Percentiles rank a stretch among this genome's conserved stretches.
Conservation (phyloP, 2,888 invertebrate genomes). For the Yponomeuta plumbellus region DNA sequence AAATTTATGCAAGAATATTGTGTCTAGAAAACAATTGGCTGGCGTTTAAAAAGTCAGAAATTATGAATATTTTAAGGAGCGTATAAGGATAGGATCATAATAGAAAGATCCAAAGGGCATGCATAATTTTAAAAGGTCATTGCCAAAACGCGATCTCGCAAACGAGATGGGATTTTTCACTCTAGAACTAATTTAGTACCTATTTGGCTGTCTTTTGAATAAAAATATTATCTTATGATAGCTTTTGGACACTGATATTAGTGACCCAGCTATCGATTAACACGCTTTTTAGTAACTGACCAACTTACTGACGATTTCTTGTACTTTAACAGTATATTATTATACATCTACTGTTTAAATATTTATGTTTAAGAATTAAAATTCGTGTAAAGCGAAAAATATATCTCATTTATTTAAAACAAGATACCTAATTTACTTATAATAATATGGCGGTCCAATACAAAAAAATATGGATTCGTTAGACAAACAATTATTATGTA, state of each 20-base stretch:
- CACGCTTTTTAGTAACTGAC: not conserved
- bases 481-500: no score
- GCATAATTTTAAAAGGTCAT: not conserved
- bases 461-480: no score
- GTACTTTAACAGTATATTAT: not conserved
- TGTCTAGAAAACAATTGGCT: no score
- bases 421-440: not conserved
- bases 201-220: not conserved
- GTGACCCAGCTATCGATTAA: not conserved
- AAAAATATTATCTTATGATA: not conserved
- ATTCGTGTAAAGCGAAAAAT: not conserved
- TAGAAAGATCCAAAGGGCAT: not conserved
- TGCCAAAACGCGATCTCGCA: not conserved
- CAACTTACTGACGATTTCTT: not conserved
- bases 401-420: not conserved
- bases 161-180: conserved; percentile 6
- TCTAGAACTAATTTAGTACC: not conserved
- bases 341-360: no score
- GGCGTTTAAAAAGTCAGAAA: not conserved
- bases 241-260: not conserved
- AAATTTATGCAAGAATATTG: no score
- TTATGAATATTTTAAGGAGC: not conserved
- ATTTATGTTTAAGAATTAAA: not conserved
- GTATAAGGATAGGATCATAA: not conserved
- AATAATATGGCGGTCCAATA: no score